Evolutionary conservation across 2,113 vertebrate species (phyloP).

Genomic region (Salminus brasiliensis): DNA sequence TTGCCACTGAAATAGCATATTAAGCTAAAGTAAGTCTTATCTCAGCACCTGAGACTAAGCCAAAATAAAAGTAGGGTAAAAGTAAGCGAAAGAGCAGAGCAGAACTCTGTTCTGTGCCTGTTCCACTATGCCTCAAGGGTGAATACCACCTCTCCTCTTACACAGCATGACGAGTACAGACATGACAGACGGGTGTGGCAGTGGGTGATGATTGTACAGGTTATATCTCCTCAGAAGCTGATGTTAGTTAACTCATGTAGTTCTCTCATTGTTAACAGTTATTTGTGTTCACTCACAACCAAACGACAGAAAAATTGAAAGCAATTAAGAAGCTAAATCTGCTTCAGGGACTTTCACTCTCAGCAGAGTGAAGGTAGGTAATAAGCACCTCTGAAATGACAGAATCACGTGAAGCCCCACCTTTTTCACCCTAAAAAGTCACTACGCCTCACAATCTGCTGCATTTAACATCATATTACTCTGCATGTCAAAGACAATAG

Average conservation of each 20-base stretch:
- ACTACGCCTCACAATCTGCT: too few relatives aligned
- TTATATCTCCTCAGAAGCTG: neutral
- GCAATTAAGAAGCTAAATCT: neutral
- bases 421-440: neutral
- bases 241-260: neutral
- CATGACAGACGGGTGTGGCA: conserved; percentile 47
- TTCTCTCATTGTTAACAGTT: neutral
- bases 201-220: neutral
- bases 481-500: neutral
- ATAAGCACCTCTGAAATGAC: neutral
- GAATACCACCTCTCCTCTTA: neutral
- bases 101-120: neutral
- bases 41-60: neutral
- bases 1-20: neutral
- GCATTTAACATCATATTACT: too few relatives aligned
- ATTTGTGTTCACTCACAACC: neutral
- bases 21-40: neutral
- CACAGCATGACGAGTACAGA: conserved; percentile 63
- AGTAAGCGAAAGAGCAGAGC: neutral
- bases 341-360: neutral
- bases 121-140: neutral
- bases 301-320: neutral
- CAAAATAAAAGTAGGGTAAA: neutral
- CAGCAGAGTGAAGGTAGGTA: neutral
- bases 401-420: neutral